Conservation (phyloP, 2,113 vertebrate genomes). For the Mobula birostris region DNA sequence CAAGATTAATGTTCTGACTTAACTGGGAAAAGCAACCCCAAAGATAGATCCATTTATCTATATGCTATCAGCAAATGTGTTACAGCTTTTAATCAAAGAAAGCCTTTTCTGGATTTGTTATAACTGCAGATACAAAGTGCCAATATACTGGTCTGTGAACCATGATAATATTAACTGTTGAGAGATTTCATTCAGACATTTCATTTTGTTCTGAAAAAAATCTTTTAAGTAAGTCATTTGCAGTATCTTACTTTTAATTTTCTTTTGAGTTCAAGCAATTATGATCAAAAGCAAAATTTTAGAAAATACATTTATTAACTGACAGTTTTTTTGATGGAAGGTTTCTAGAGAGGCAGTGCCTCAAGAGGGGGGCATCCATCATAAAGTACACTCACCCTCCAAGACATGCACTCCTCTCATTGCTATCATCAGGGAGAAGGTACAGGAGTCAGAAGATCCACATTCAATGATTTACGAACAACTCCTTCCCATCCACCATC, state of each 20-base stretch:
- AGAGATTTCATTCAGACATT: slow-evolving; percentile 1
- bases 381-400: too few species aligned
- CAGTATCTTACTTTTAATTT: too few species aligned
- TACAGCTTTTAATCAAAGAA: slow-evolving; percentile 37
- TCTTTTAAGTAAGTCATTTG: background rate
- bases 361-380: too few species aligned
- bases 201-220: background rate
- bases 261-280: too few species aligned
- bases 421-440: too few species aligned
- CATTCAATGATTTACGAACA: too few species aligned
- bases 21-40: slow-evolving; percentile 37
- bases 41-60: slow-evolving; percentile 34
- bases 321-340: background rate
- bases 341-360: background rate
- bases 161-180: slow-evolving; percentile 26
- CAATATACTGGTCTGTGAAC: slow-evolving; percentile 32
- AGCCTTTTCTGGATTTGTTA: slow-evolving; percentile 32
- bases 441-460: too few species aligned
- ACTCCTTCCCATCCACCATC: too few species aligned
- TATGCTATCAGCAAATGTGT: slow-evolving; percentile 35
- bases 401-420: too few species aligned
- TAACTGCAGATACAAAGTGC: slow-evolving; percentile 28
- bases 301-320: background rate
- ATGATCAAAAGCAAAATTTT: background rate
- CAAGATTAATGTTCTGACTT: slow-evolving; percentile 37